Evolutionary conservation across 2,113 vertebrate species (phyloP), one percentile per base, ranked within the genome.

Genomic region (Dryoscopus gambensis): DNA sequence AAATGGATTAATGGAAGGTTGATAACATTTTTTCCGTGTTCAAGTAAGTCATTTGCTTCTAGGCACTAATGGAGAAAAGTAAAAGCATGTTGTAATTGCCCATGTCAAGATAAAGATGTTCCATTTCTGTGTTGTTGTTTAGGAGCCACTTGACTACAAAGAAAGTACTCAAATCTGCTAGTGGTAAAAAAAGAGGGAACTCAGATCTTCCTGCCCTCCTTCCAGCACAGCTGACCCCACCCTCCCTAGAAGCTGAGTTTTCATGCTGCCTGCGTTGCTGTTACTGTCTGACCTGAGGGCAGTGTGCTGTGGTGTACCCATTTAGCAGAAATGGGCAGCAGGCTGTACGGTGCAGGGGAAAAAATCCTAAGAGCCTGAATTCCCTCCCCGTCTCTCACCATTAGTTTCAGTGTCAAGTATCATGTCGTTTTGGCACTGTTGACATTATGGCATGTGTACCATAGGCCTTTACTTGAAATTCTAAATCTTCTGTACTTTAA

Each of bases 371-470:
- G 35, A 82, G 14, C 12, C 22, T 35, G 13, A 65, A 57, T 85
- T 78, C 15, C 31, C 7, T 80, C 18, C 21, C 22, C 5, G 0
- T 17, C 17, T 60, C 25, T 47, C 21, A 12, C 28, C 11, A 5
- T 37, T 73, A 37, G 33, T 70, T 84, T 88, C 24, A 39, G 4
- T 31, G 21, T 82, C 44, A 24, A 11, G 19, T 50, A 10, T 42
- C 3, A 1, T 18, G 28, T 30, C 0, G 0, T 40, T 79, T 42
- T 75, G 37, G 30, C 18, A 49, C 40, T 70, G 21, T 28, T 65
- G 89, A 19, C 59, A 14, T 90, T 44, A 21, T 37, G 52, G 27
- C 28, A 22, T 31, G 17, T 33, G 49, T 85, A 47, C 19, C n/a
- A 27, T 13, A 67, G 70, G 39, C 28, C 85, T 91, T 90, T 79